phyloP scores from a whole-genome alignment of 2,888 invertebrate species.

The Tetramorium bicarinatum region DNA sequence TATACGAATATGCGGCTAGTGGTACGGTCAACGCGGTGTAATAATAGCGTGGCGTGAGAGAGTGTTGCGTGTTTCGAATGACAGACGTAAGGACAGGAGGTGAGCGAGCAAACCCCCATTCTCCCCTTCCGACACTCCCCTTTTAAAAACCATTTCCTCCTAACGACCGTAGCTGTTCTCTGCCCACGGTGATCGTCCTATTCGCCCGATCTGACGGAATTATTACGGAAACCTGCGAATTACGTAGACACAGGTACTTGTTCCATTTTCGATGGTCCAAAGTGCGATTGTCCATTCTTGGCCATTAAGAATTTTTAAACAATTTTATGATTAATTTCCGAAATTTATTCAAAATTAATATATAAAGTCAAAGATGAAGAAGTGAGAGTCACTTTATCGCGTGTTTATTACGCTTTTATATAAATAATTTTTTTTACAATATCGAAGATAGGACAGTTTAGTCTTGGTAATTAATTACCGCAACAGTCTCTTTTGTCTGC shows the following conservation, averaged over 20 bases:
- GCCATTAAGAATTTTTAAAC: neutral
- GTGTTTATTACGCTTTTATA: neutral
- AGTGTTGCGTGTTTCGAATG: slow-evolving; percentile 83
- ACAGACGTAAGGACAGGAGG: slow-evolving; percentile 84
- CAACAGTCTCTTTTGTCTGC: slow-evolving; percentile 9
- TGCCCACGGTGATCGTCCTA: slow-evolving; percentile 27
- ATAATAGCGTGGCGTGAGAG: slow-evolving; percentile 81
- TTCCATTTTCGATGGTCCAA: neutral
- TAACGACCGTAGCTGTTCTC: slow-evolving; percentile 65
- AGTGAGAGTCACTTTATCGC: neutral
- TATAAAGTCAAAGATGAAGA: neutral
- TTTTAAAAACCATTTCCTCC: slow-evolving; percentile 76
- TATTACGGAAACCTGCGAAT: slow-evolving; percentile 47
- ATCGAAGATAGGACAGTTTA: neutral
- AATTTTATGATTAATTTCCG: neutral
- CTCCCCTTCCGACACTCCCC: slow-evolving; percentile 72
- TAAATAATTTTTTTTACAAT: neutral
- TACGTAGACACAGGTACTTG: neutral
- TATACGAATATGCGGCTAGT: slow-evolving; percentile 59
- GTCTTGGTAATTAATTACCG: slow-evolving; percentile 28
- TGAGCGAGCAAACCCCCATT: slow-evolving; percentile 77
- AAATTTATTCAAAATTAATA: slow-evolving; percentile 4
- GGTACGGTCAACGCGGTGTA: slow-evolving; percentile 76
- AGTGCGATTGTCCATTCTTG: neutral
- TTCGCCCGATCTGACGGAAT: slow-evolving; percentile 41